Base-by-base conservation (phyloP, 2,888 invertebrate genomes). In the Apamea anceps region DNA sequence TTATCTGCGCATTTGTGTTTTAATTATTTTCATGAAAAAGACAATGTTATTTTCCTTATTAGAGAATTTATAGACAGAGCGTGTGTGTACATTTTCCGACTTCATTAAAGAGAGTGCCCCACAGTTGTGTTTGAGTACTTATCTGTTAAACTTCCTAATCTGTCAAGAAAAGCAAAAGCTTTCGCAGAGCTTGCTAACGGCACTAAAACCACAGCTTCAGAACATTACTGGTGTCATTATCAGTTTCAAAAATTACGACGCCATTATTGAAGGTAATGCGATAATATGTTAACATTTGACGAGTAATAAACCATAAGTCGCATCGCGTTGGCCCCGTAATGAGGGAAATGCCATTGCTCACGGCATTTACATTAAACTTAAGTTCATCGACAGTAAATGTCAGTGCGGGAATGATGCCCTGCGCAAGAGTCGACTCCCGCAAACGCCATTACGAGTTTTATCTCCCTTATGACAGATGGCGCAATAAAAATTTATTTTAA, bases 401-500 rank as follows among this genome's bases (percentile, higher is more conserved):
- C 96, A 95, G 87, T 79, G 88, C 82, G 85, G 91, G 92, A 95
- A 94, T 94, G 93, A 94, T 89, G 92, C 80, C 78, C 87, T 83
- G 90, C 93, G 92, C 90, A 85, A 85, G 91, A 91, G 91, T 88
- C 86, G 93, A 94, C 95, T 95, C 93, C 95, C 89, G 94, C 94
- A 87, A 90, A 92, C 91, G 92, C 93, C 93, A 94, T 95, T 95
- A 94, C 93, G 87, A 90, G 92, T 95, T 96, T 96, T 95, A 96
- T 95, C 92, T 93, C 93, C 93, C 89, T 91, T 93, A 96, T 96
- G 96, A 96, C 96, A 96, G 95, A 96, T 96, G 95, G 96, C 91
- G 95, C 90, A 92, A 95, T 97, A 96, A 97, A 97, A 96, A 96
- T 94, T 94, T 96, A 96, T 96, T 96, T 96, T 94, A 96, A 96